Conservation (phyloP, 2,888 invertebrate genomes). For the Diplolepis rosae region DNA sequence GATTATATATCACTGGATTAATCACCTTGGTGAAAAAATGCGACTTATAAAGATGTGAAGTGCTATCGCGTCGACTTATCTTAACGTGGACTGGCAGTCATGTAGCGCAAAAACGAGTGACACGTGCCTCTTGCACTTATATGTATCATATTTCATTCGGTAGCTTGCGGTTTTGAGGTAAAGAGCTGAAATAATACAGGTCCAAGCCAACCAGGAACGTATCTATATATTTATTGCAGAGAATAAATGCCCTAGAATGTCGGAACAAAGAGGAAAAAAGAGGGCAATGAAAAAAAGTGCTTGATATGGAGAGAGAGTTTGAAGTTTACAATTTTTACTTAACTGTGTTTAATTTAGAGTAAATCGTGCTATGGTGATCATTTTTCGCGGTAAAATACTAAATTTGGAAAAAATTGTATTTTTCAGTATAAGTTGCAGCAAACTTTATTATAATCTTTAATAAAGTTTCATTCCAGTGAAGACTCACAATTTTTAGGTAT, state of each 20-base stretch:
- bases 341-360: too few species aligned
- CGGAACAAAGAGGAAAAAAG: too few species aligned
- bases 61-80: conserved; percentile 9
- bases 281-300: too few species aligned
- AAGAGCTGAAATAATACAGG: conserved; percentile 7
- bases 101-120: background rate
- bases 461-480: too few species aligned
- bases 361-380: too few species aligned
- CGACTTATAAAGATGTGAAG: conserved; percentile 19
- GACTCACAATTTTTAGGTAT: too few species aligned
- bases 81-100: conserved; percentile 12
- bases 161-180: conserved; percentile 26
- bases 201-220: background rate
- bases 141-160: conserved; percentile 25
- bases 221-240: background rate
- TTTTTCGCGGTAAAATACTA: too few species aligned
- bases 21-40: conserved; percentile 5
- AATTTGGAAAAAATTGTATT: too few species aligned
- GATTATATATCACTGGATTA: conserved; percentile 5
- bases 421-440: too few species aligned
- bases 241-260: background rate
- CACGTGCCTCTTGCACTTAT: conserved; percentile 24
- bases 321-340: too few species aligned
- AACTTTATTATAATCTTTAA: too few species aligned
- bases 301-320: too few species aligned